Percentiles rank a stretch among this genome's conserved stretches.
Conservation (phyloP, 2,888 invertebrate genomes). For the Listrodromus nycthemerus region DNA sequence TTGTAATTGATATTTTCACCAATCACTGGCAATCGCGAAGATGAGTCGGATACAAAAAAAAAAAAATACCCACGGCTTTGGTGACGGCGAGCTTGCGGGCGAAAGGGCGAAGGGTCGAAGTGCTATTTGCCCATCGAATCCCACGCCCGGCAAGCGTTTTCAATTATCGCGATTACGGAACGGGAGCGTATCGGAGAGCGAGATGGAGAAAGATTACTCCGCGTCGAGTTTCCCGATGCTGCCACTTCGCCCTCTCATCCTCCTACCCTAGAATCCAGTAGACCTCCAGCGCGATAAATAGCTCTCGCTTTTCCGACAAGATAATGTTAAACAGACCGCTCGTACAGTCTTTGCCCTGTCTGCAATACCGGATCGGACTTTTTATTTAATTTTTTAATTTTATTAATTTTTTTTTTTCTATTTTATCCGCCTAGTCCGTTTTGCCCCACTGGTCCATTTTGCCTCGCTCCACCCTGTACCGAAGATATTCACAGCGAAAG, state of each 20-base stretch:
- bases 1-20: too few relatives aligned
- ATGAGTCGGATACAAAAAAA: too few relatives aligned
- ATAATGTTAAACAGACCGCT: conserved; percentile 24
- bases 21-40: too few relatives aligned
- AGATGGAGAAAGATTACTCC: neutral
- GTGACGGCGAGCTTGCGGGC: too few relatives aligned
- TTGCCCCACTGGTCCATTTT: too few relatives aligned
- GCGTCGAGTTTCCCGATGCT: neutral
- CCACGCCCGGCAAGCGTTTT: conserved; percentile 18
- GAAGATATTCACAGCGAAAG: conserved; percentile 2
- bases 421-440: too few relatives aligned
- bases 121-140: neutral
- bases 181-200: neutral
- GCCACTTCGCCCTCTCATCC: neutral
- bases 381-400: too few relatives aligned
- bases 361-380: neutral
- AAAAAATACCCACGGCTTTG: too few relatives aligned
- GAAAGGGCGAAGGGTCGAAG: too few relatives aligned
- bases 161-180: conserved; percentile 32
- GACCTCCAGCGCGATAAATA: conserved; percentile 9
- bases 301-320: conserved; percentile 25
- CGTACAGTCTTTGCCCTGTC: neutral
- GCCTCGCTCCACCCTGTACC: too few relatives aligned
- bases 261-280: too few relatives aligned
- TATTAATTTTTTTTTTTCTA: too few relatives aligned